Evolutionary conservation across 2,888 invertebrate genomes (phyloP).

Genomic region (Drosophila acutilabella): DNA sequence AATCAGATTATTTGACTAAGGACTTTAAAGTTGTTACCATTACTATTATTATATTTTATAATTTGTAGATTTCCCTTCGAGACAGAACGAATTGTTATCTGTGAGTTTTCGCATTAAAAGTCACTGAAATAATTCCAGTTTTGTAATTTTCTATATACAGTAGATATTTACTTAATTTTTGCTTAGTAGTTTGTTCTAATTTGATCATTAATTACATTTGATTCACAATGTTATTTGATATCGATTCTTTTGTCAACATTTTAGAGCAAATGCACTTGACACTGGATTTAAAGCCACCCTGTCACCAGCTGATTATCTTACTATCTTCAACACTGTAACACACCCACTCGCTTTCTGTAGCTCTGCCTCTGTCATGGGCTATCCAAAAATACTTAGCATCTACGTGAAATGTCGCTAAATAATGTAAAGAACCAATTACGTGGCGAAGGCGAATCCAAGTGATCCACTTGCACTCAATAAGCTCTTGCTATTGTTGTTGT

Average conservation of each 20-base stretch:
- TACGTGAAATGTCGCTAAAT: conserved; percentile 58
- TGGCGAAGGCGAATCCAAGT: conserved; percentile 45
- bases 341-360: background rate
- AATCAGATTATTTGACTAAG: too few relatives aligned
- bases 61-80: too few relatives aligned
- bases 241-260: background rate
- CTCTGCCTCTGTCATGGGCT: conserved; percentile 24
- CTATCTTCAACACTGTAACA: background rate
- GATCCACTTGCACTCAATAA: conserved; percentile 55
- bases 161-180: too few relatives aligned
- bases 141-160: too few relatives aligned
- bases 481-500: conserved; percentile 7
- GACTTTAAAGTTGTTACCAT: too few relatives aligned
- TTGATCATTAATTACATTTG: too few relatives aligned
- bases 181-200: too few relatives aligned
- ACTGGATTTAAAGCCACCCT: conserved; percentile 14
- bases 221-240: background rate
- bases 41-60: too few relatives aligned
- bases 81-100: too few relatives aligned
- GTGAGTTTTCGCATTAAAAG: too few relatives aligned
- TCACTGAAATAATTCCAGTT: too few relatives aligned
- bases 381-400: conserved; percentile 63
- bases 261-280: conserved; percentile 14
- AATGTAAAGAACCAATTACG: conserved; percentile 58
- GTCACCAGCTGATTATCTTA: background rate